These are phyloP conservation scores for Ophioninae sp. DNA, from an alignment of 2,888 invertebrate species.

Conservation along the genomic window DNA sequence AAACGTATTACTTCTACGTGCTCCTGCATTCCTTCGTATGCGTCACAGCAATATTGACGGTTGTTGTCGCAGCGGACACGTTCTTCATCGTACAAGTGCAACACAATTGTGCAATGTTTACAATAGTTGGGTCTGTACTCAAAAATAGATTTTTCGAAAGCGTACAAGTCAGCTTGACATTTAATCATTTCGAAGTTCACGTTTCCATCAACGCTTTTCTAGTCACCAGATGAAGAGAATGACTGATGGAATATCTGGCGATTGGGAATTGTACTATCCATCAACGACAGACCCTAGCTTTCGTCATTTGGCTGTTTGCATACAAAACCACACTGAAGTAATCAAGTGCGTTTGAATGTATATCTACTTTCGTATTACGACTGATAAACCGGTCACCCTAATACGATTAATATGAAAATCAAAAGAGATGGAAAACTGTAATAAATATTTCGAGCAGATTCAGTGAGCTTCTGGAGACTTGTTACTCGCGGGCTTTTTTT, in stretches of 20 bases:
- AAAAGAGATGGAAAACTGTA: slow-evolving; percentile 15
- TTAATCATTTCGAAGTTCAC: not conserved
- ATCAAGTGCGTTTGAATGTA: slow-evolving; percentile 30
- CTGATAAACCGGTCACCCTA: not conserved
- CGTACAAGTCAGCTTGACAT: not conserved
- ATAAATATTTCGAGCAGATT: slow-evolving; percentile 11
- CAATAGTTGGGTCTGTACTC: slow-evolving; percentile 39
- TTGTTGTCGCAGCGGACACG: slow-evolving; percentile 43
- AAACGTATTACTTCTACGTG: slow-evolving; percentile 46
- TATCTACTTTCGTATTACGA: not conserved
- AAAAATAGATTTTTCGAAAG: not conserved
- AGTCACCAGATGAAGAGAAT: slow-evolving; percentile 43
- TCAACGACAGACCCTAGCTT: slow-evolving; percentile 26
- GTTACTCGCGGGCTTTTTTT: slow-evolving; percentile 30
- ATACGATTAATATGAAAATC: not conserved
- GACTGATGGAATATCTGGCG: slow-evolving; percentile 6
- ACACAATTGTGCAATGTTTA: slow-evolving; percentile 54
- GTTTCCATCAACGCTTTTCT: not conserved
- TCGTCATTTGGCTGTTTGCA: slow-evolving; percentile 31
- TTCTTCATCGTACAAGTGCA: slow-evolving; percentile 52
- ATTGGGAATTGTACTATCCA: not conserved
- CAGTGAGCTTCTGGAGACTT: slow-evolving; percentile 29
- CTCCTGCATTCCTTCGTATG: slow-evolving; percentile 34
- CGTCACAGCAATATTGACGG: slow-evolving; percentile 25
- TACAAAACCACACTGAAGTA: slow-evolving; percentile 39